These are phyloP conservation scores for Antrozous pallidus DNA, from an alignment of 2,797 vertebrate species.

Conservation along the genomic window DNA sequence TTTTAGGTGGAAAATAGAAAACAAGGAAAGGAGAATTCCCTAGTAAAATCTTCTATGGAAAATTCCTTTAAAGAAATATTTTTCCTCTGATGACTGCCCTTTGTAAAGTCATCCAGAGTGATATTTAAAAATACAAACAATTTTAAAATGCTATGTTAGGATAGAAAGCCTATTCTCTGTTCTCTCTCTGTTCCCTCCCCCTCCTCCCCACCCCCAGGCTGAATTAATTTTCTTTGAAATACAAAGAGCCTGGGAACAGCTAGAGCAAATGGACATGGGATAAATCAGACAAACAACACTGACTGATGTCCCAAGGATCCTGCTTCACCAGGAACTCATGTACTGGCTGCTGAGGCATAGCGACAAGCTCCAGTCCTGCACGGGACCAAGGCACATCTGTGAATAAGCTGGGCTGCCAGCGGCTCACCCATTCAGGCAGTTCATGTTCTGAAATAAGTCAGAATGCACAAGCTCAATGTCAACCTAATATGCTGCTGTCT, in stretches of 20 bases:
- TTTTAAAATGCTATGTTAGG: neutral
- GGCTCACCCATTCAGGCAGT: neutral
- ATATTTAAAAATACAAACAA: neutral
- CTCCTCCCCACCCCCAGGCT: neutral
- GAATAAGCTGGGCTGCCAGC: neutral
- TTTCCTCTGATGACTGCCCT: neutral
- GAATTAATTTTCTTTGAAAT: slow-evolving; percentile 36
- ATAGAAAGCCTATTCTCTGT: neutral
- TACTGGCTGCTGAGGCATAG: neutral
- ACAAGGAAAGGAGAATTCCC: neutral
- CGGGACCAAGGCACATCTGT: neutral
- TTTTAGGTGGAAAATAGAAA: slow-evolving; percentile 22
- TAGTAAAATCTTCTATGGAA: neutral
- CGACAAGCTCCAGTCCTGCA: neutral
- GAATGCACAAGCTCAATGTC: neutral
- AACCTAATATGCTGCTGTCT: neutral
- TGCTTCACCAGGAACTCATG: neutral
- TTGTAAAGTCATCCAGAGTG: neutral
- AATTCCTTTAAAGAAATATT: neutral
- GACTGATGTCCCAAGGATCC: neutral
- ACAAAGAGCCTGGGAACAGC: neutral
- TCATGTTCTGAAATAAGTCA: neutral
- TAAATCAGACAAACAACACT: neutral
- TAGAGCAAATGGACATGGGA: neutral
- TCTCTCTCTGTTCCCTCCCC: neutral